A percentile compares a stretch with the other conserved stretches of the same genome.
phyloP scores from a whole-genome alignment of 2,113 vertebrate species.

The cattle (Bos taurus) region DNA sequence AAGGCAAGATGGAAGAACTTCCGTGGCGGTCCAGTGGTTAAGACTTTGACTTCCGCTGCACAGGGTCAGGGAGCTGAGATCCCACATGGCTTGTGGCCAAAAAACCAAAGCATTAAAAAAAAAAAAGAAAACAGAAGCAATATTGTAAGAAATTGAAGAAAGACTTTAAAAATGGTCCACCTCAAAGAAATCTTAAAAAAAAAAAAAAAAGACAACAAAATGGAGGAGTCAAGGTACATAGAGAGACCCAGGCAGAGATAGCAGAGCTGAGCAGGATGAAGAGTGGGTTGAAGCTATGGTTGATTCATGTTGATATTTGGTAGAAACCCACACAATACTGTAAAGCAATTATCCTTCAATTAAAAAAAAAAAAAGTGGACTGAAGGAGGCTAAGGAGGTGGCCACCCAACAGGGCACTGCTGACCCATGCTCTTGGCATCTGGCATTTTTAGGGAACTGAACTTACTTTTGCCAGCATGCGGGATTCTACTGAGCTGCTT shows the following conservation, averaged over 20 bases:
- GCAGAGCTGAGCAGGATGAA: rapidly evolving
- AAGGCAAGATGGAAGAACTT: neutral
- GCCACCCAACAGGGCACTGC: neutral
- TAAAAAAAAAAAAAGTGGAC: neutral
- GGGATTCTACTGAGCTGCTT: rapidly evolving
- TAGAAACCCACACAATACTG: neutral
- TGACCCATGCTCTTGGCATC: neutral
- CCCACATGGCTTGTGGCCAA: neutral
- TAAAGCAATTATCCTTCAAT: neutral
- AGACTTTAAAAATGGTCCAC: neutral
- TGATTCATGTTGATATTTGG: neutral
- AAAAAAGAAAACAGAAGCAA: neutral
- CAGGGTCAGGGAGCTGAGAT: neutral
- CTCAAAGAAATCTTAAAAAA: neutral
- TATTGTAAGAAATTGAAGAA: neutral
- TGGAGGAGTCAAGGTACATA: neutral
- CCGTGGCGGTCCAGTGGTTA: rapidly evolving
- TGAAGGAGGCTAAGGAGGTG: neutral
- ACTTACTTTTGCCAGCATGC: neutral
- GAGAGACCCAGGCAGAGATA: neutral
- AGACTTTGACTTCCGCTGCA: rapidly evolving
- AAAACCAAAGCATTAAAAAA: neutral
- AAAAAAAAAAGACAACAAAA: neutral
- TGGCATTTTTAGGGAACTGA: neutral
- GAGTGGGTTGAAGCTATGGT: neutral